These are phyloP conservation scores for Indicator maculatus DNA, from an alignment of 2,113 vertebrate species.

Conservation along the genomic window DNA sequence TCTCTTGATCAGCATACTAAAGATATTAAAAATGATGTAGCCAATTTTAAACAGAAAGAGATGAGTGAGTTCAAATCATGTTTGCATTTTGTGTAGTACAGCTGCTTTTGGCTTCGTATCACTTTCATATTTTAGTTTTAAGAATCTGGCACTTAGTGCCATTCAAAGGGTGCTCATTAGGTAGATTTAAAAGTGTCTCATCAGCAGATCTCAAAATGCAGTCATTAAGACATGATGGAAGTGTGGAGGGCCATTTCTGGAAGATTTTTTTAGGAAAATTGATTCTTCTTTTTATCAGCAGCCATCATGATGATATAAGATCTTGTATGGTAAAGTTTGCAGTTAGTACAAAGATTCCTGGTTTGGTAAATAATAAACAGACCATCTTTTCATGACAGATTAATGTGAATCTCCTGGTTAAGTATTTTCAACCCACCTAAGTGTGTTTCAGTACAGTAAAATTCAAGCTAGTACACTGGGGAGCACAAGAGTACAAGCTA, in stretches of 20 bases:
- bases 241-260: not conserved
- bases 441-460: not conserved
- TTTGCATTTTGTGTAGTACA: not conserved
- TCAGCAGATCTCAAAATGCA: not conserved
- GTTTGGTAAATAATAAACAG: not conserved
- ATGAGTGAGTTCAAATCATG: not conserved
- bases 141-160: not conserved
- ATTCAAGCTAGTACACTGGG: not conserved
- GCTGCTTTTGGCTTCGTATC: constrained; percentile 15
- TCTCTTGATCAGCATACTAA: not conserved
- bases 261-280: not conserved
- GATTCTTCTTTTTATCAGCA: not conserved
- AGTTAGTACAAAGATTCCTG: not conserved
- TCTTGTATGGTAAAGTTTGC: not conserved
- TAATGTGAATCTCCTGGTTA: not conserved
- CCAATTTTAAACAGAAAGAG: not conserved
- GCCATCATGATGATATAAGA: not conserved
- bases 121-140: not conserved
- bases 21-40: not conserved
- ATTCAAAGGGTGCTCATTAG: not conserved
- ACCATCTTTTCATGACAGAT: not conserved
- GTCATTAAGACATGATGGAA: not conserved
- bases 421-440: not conserved
- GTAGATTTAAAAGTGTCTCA: not conserved
- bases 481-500: not conserved